Evolutionary conservation across 2,888 invertebrate species (phyloP).

Genomic region (Hipparchia sbordonii): DNA sequence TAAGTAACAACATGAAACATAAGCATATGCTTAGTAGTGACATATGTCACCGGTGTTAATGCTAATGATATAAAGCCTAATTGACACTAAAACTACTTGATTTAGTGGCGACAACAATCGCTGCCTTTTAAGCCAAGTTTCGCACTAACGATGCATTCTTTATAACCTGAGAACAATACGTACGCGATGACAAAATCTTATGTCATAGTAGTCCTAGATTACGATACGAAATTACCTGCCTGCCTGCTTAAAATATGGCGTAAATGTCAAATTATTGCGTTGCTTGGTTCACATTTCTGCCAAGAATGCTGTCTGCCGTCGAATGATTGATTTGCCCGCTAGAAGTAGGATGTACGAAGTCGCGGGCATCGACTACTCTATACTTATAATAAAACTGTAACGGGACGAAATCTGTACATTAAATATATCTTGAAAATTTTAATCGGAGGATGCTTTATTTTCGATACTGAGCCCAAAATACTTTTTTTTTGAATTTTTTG

Average conservation of each 20-base stretch:
- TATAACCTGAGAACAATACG: slow-evolving; percentile 9
- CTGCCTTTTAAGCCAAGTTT: background rate
- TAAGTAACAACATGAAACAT: no score
- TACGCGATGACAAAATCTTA: slow-evolving; percentile 1
- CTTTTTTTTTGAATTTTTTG: no score
- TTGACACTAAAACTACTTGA: slow-evolving; percentile 26
- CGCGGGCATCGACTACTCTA: no score
- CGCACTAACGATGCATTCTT: slow-evolving; percentile 10
- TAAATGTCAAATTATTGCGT: background rate
- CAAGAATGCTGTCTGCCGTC: no score
- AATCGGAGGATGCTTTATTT: no score
- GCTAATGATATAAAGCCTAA: slow-evolving; percentile 16
- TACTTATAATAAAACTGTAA: no score
- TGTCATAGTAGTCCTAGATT: slow-evolving; percentile 3
- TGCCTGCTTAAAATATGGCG: background rate
- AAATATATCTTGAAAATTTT: no score
- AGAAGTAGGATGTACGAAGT: no score
- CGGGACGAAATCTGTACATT: no score
- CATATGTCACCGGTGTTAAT: background rate
- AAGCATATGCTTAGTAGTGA: no score
- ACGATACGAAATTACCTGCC: background rate
- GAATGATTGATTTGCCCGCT: no score
- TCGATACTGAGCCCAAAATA: no score
- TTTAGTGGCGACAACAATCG: slow-evolving; percentile 13
- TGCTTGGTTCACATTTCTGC: background rate